These are phyloP conservation scores for Zenarchopterus dispar DNA, from an alignment of 2,797 vertebrate species.

Conservation along the genomic window DNA sequence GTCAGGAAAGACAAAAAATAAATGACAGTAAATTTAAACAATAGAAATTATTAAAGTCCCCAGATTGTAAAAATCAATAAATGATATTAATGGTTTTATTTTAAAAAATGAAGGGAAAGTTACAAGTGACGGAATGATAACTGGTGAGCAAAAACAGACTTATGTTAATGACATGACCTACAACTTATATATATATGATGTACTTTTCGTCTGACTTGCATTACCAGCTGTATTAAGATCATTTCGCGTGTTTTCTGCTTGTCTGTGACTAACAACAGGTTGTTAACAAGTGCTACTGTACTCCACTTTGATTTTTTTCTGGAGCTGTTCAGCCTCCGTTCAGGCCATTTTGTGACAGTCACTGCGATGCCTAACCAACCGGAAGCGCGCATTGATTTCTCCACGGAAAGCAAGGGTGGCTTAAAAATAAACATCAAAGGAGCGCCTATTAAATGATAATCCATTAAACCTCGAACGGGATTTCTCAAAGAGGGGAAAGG, in stretches of 20 bases:
- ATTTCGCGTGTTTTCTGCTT: not conserved
- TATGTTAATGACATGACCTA: no score
- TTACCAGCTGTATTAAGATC: no score
- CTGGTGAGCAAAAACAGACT: no score
- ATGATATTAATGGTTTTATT: no score
- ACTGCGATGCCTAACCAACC: constrained; percentile 57
- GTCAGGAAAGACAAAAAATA: no score
- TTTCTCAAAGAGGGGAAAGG: constrained; percentile 9
- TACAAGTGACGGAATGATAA: no score
- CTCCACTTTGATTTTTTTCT: constrained; percentile 5
- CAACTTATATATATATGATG: no score
- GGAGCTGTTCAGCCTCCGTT: not conserved
- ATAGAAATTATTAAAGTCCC: no score
- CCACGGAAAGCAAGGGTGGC: constrained; percentile 49
- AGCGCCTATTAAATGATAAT: constrained; percentile 32
- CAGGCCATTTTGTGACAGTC: constrained; percentile 64
- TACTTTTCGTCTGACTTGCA: no score
- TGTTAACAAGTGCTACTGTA: not conserved
- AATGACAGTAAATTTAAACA: no score
- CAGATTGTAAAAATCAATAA: no score
- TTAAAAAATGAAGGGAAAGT: no score
- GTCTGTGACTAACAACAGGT: constrained; percentile 26
- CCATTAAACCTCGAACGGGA: not conserved
- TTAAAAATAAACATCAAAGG: constrained; percentile 37
- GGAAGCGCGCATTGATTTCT: constrained; percentile 82